Evolutionary conservation across 2,113 vertebrate species (phyloP), one percentile per base, ranked within the genome.

Genomic region (Cheilinus undulatus): DNA sequence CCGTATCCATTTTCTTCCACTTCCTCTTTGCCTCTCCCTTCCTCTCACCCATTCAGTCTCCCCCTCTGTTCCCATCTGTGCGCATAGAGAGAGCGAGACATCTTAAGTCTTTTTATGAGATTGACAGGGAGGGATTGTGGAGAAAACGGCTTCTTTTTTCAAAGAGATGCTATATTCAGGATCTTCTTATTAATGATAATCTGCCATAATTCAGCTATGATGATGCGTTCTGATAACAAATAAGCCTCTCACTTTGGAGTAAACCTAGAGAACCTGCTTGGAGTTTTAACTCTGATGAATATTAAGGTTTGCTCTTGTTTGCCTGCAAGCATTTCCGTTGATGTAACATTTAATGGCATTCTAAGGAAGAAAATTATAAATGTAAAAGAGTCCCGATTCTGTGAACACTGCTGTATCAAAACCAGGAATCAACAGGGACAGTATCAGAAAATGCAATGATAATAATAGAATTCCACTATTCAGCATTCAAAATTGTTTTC

Each of bases 141-240:
- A 51, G 76, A 77, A 72, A 70, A 83, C 43, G 73, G 79, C 86
- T 88, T 80, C 78, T 84, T 81, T 78, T 80, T 80, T 85, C 76
- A 79, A 34, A 54, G 65, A 71, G 57, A 60, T 42, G 68, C 52
- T 50, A 61, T 20, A 32, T 80, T 58, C 85, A 80, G 80, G 72
- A 83, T 85, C 70, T 85, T 77, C 77, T 76, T 68, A 83, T 82
- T 78, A 73, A 73, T 76, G 63, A 77, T 82, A 52, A 88, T 85
- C 83, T 82, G 53, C 64, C 54, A 60, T 70, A 63, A 88, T 83
- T 86, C 79, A 66, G 65, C 26, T 52, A 34, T 43, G 61, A 72
- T 76, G 63, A 84, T 63, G 42, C 61, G 45, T 73, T 71, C 43
- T 56, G 23, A 76, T 52, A 51, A 77, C 59, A 56, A 63, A 60